phyloP scores from a whole-genome alignment of 2,797 vertebrate species.

The Lophura swinhoii region DNA sequence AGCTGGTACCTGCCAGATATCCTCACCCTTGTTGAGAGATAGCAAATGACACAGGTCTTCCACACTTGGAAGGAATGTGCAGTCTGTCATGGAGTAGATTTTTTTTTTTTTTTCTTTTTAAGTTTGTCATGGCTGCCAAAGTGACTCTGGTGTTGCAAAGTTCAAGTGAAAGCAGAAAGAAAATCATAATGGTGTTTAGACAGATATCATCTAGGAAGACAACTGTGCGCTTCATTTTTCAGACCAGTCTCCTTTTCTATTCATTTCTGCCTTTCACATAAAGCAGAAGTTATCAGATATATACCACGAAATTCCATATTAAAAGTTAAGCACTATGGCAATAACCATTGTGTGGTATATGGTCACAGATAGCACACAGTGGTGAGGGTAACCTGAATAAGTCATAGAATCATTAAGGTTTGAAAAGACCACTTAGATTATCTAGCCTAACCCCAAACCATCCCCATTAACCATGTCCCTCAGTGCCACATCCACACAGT shows the following conservation, averaged over 20 bases:
- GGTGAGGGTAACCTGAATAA: neutral
- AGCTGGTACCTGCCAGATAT: neutral
- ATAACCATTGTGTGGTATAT: rapidly evolving
- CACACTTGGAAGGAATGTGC: neutral
- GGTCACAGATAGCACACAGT: neutral
- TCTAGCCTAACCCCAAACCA: too few relatives aligned
- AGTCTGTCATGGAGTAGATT: neutral
- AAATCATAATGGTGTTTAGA: neutral
- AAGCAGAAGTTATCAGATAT: neutral
- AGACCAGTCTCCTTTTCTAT: neutral
- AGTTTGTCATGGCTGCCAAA: neutral
- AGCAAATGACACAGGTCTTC: rapidly evolving
- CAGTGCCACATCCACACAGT: too few relatives aligned
- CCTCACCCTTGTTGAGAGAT: neutral
- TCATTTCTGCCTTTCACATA: neutral
- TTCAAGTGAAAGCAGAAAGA: neutral
- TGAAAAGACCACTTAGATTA: too few relatives aligned
- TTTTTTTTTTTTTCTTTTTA: neutral
- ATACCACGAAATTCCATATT: neutral
- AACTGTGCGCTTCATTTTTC: neutral
- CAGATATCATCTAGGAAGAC: neutral
- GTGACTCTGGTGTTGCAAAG: neutral
- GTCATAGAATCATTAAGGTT: too few relatives aligned
- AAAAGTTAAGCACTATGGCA: neutral
- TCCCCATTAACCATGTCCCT: too few relatives aligned